A percentile compares a stretch with the other conserved stretches of the same genome.
phyloP scores from a whole-genome alignment of 2,113 vertebrate genomes.

The Rhizomys pruinosus region DNA sequence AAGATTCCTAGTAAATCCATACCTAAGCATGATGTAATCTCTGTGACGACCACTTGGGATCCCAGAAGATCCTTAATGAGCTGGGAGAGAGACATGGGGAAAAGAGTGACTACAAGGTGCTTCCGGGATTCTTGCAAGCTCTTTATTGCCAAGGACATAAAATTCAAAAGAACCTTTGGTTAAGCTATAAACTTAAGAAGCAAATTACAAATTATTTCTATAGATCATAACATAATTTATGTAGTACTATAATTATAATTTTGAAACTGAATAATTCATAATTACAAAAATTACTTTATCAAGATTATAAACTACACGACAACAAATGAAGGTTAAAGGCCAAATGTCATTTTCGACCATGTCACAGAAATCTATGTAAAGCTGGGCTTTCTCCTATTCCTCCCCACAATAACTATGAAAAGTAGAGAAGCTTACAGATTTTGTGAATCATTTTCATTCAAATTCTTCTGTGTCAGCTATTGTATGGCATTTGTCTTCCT shows the following conservation, averaged over 20 bases:
- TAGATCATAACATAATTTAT: neutral
- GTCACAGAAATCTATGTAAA: neutral
- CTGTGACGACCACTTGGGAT: neutral
- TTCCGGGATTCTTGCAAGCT: neutral
- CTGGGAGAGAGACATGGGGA: neutral
- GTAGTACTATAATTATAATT: neutral
- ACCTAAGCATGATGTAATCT: neutral
- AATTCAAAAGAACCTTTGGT: slow-evolving; percentile 8
- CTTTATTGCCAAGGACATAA: slow-evolving; percentile 10
- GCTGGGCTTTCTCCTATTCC: slow-evolving; percentile 38
- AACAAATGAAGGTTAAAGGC: slow-evolving; percentile 22
- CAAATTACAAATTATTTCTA: slow-evolving; percentile 16
- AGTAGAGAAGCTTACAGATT: neutral
- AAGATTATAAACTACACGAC: neutral
- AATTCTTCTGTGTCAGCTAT: slow-evolving; percentile 10
- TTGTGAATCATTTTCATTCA: slow-evolving; percentile 11
- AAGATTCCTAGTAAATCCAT: neutral
- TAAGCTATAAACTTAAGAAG: neutral
- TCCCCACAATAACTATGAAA: neutral
- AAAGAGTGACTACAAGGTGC: neutral
- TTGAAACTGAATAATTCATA: neutral
- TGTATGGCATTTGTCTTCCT: slow-evolving; percentile 30
- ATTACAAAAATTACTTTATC: neutral
- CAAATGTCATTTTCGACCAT: neutral
- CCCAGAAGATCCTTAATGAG: slow-evolving; percentile 56